A percentile compares a stretch with the other conserved stretches of the same genome.
phyloP scores from a whole-genome alignment of 1,140 invertebrate species.

The Bactericera cockerelli region DNA sequence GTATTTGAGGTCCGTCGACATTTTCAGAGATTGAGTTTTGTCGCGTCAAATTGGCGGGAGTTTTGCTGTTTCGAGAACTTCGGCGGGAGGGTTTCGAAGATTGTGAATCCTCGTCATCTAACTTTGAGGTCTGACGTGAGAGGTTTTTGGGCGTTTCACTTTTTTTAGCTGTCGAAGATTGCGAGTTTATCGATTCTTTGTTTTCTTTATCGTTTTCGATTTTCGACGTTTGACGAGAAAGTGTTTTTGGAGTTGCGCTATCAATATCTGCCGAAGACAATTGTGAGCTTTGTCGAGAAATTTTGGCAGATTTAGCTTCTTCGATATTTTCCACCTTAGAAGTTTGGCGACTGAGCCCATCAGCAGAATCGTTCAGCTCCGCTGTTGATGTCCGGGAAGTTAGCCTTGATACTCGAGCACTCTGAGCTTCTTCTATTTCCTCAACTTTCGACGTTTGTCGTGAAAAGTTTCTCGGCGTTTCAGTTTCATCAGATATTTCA shows the following conservation, averaged over 20 bases:
- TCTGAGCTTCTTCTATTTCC: constrained; percentile 17
- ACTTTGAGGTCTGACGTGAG: background rate
- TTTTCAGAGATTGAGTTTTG: constrained; percentile 13
- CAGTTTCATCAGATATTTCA: background rate
- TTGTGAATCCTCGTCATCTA: no score
- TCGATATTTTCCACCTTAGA: background rate
- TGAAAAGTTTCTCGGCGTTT: constrained; percentile 17
- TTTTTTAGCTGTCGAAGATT: background rate
- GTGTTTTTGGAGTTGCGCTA: background rate
- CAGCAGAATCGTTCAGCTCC: background rate
- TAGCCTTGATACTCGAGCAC: constrained; percentile 4
- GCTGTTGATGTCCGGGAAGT: background rate
- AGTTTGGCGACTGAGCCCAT: background rate
- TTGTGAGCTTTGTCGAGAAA: background rate
- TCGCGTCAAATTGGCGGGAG: background rate
- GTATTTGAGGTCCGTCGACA: constrained; percentile 18
- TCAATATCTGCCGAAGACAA: background rate
- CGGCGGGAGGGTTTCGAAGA: background rate
- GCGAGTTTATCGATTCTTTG: background rate
- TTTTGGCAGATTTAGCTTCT: background rate
- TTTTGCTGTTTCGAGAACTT: background rate
- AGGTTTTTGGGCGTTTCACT: background rate
- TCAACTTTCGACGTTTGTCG: constrained; percentile 20
- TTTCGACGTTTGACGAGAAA: background rate
- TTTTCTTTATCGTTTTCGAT: background rate